A percentile compares a stretch with the other conserved stretches of the same genome.
Evolutionary conservation across 2,888 invertebrate species (phyloP).

Genomic region (Autographa gamma): DNA sequence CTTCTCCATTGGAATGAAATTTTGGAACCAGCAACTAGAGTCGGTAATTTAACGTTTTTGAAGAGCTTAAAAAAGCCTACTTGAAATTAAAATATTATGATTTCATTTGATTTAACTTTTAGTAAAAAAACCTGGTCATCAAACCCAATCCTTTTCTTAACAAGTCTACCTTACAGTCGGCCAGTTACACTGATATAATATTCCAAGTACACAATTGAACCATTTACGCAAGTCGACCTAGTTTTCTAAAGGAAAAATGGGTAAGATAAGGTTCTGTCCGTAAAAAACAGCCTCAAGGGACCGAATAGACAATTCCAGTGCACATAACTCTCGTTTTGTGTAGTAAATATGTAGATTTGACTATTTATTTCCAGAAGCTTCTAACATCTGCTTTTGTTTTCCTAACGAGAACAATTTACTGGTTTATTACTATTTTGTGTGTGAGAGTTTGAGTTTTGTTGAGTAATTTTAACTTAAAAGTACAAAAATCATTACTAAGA

Average conservation of each 20-base stretch:
- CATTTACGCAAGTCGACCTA: conserved; percentile 25
- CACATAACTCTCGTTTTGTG: conserved; percentile 40
- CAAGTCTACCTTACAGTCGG: not conserved
- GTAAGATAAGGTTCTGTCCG: conserved; percentile 31
- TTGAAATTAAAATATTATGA: too few relatives aligned
- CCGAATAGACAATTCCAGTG: conserved; percentile 52
- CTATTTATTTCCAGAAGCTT: conserved; percentile 64
- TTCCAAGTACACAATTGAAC: conserved; percentile 6
- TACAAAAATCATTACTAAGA: too few relatives aligned
- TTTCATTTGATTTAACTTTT: too few relatives aligned
- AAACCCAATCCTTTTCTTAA: not conserved
- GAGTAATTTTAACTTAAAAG: not conserved
- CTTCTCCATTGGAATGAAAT: too few relatives aligned
- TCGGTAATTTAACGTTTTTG: too few relatives aligned
- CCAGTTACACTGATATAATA: not conserved
- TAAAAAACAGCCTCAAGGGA: conserved; percentile 40
- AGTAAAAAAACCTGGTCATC: too few relatives aligned
- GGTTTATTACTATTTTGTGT: conserved; percentile 26
- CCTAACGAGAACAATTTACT: conserved; percentile 51
- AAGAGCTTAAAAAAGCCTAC: too few relatives aligned
- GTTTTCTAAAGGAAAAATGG: conserved; percentile 34
- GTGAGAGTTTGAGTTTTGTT: not conserved
- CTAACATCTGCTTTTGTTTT: conserved; percentile 61
- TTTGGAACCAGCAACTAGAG: too few relatives aligned
- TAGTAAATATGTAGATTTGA: conserved; percentile 69